Evolutionary conservation across 2,888 invertebrate species (phyloP), one percentile per base, ranked within the genome.

Genomic region (Alloscopus bannaensis): DNA sequence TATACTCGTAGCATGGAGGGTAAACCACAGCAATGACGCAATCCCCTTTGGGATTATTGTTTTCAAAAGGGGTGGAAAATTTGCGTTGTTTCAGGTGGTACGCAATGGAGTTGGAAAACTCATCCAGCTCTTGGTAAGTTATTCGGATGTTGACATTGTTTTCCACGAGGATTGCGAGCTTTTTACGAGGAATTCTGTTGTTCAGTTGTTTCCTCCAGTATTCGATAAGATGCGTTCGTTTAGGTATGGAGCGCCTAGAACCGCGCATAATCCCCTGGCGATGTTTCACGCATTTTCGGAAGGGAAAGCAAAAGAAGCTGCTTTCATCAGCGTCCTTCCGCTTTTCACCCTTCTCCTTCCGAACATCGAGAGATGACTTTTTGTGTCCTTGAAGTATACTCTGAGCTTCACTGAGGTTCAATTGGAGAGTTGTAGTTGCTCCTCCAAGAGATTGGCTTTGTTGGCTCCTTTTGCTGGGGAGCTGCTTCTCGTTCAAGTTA

Each of bases 41-140:
- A 26, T 84, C 82, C 11, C 76, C 79, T 13, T 80, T 72, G 3
- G 84, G 82, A 62, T 84, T 82, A 0, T 60, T 36, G 4, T 71
- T 77, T 16, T 42, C 71, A 40, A 68, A 79, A 1, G 40, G 1
- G 1, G 2, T 29, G 3, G 40, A 4, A 42, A 76, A 76, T 40
- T 62, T 76, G 13, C 24, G 6, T n/a, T 68, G 0, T 42, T 69
- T 76, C 45, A 76, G 18, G 20, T 69, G 29, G 69, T 42, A 55
- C 3, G 76, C 76, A 22, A 76, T 62, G 0, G 62, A 50, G 31
- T 76, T 76, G 1, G 68, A 69, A 42, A 76, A 69, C 36, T 69
- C 69, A 31, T 76, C 76, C 3, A 76, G 59, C n/a, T 76, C 76
- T 42, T 40, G 36, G 62, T 69, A 76, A 0, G 69, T 52, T 11